Evolutionary conservation across 2,888 invertebrate genomes (phyloP).

Genomic region (Resseliella maxima): DNA sequence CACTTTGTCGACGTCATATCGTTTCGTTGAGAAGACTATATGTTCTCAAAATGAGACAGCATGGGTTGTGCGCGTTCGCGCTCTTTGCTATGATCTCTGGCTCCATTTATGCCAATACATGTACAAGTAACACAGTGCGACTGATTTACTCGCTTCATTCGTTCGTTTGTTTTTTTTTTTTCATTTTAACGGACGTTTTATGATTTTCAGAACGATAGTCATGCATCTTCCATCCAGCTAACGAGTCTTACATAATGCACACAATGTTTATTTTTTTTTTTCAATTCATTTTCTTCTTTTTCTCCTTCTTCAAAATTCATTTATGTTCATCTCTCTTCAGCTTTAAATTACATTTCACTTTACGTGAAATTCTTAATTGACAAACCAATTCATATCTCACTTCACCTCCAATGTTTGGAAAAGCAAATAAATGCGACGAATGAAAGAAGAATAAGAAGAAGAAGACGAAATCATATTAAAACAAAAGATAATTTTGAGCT

Average conservation of each 20-base stretch:
- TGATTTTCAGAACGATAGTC: conserved; percentile 28
- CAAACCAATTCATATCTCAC: conserved; percentile 6
- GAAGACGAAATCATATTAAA: neutral
- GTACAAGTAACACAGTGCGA: neutral
- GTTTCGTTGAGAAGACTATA: neutral
- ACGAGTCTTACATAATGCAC: conserved; percentile 13
- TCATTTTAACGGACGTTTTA: neutral
- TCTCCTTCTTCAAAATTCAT: neutral
- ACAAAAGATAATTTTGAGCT: conserved; percentile 6
- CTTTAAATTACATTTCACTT: neutral
- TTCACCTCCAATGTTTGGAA: conserved; percentile 8
- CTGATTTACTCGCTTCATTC: neutral
- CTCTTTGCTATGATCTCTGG: conserved; percentile 41
- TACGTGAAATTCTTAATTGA: conserved; percentile 29
- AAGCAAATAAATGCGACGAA: neutral
- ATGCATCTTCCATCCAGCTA: conserved; percentile 18
- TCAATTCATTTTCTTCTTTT: neutral
- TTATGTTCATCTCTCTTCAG: too few relatives aligned
- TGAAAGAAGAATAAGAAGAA: neutral
- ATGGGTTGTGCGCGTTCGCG: neutral
- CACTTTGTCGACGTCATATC: neutral
- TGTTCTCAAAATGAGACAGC: neutral
- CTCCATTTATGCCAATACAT: conserved; percentile 32
- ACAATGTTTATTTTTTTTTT: neutral
- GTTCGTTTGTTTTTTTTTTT: neutral